Base-by-base conservation (phyloP, 2,888 invertebrate species). In the Capitulum mitella region DNA sequence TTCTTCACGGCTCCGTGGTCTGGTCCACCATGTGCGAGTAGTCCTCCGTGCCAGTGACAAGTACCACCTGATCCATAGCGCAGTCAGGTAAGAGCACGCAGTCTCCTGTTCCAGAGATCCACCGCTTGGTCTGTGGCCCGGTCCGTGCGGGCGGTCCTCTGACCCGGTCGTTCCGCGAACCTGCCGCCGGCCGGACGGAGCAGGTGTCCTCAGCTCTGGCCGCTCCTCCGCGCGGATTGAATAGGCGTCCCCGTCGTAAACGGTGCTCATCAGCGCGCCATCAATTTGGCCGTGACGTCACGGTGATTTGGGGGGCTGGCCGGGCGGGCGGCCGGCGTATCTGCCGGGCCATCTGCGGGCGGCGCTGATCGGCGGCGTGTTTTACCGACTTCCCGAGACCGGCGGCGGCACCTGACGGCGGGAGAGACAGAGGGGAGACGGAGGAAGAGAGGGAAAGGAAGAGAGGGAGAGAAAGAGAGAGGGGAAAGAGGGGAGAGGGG, bases 251-350 rank as follows among this genome's bases (percentile, higher is more conserved):
- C 29, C 37, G 22, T 37, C 70, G 70, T 70, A 37, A 70, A 70
- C 70, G 37, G 70, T 70, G 70, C 37, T 70, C 70, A 70, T 70
- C 70, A 37, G 37, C 34, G 70, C 37, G 37, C 29, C 70, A 70
- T 70, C 70, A 70, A 70, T 70, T 37, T 34, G 37, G 12, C 22
- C 70, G 70, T 70, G 70, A 70, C 70, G 70, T 70, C 70, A 70
- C 70, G 37, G 22, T 26, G 70, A 70, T 70, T 70, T 70, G 37
- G 22, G 58, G 58, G 29, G 70, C 37, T 19, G 19, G 64, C 34
- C 34, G 37, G 37, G 70, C 19, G 70, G 51, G 32, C 61, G 14
- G 61, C 29, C 32, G 32, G 61, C 32, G 61, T 61, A 61, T 61
- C 61, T 61, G n/a, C 16, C 32, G 14, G 29, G 32, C 32, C 61